These are phyloP conservation scores for Sesamia inferens DNA, from an alignment of 2,888 invertebrate species.

Conservation along the genomic window DNA sequence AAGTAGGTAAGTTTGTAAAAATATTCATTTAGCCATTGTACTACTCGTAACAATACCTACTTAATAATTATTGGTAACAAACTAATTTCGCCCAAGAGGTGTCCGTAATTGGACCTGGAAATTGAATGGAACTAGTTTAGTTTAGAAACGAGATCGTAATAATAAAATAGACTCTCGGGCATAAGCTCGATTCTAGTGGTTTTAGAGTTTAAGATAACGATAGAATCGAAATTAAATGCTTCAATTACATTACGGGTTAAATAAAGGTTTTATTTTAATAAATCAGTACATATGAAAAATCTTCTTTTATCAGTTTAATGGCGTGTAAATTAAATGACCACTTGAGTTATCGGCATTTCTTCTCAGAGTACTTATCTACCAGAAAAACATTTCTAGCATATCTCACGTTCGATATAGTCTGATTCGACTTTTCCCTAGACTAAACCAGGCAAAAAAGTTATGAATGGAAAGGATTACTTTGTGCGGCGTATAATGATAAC, in stretches of 20 bases:
- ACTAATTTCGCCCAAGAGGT: conserved; percentile 41
- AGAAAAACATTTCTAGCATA: too few species aligned
- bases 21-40: background rate
- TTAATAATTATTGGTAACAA: conserved; percentile 30
- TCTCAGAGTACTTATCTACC: too few species aligned
- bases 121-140: conserved; percentile 50
- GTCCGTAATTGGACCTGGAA: conserved; percentile 45
- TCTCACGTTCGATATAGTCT: too few species aligned
- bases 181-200: conserved; percentile 11
- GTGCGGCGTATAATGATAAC: too few species aligned
- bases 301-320: too few species aligned
- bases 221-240: background rate
- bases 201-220: background rate
- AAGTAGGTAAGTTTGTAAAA: too few species aligned
- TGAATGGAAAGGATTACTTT: too few species aligned
- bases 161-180: conserved; percentile 39
- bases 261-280: background rate
- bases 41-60: background rate
- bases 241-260: background rate
- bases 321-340: too few species aligned
- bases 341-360: too few species aligned
- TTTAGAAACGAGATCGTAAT: conserved; percentile 43
- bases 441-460: too few species aligned
- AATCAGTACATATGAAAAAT: too few species aligned
- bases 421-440: too few species aligned